A percentile compares a stretch with the other conserved stretches of the same genome.
Conservation (phyloP, 92 coral and sea anemone species). For the Parazoanthus atlanticus region DNA sequence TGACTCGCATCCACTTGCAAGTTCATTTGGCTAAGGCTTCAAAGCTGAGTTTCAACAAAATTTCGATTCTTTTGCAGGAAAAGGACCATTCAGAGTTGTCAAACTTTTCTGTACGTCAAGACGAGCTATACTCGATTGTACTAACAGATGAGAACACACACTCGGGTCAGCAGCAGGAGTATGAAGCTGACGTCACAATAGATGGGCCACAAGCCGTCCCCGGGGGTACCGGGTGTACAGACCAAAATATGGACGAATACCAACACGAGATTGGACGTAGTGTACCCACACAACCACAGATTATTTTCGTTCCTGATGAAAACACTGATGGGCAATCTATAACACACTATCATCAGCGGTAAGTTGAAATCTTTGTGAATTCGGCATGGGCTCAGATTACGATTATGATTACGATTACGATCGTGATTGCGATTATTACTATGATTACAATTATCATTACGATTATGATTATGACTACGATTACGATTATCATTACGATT, state of each 20-base stretch:
- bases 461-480: too few relatives aligned
- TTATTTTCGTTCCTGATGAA: constrained; percentile 11
- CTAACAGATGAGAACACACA: background rate
- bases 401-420: too few relatives aligned
- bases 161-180: background rate
- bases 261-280: background rate
- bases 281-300: background rate
- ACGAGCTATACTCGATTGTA: background rate
- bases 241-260: background rate
- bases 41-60: background rate
- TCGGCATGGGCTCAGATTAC: too few relatives aligned
- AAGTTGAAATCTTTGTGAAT: background rate
- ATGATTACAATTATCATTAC: too few relatives aligned
- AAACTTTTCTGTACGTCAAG: background rate
- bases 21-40: background rate
- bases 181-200: background rate
- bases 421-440: too few relatives aligned
- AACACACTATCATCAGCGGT: background rate
- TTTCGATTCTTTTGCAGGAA: background rate
- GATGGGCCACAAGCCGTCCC: constrained; percentile 28
- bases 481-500: too few relatives aligned
- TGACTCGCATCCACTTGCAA: background rate
- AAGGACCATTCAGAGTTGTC: background rate
- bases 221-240: background rate
- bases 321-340: background rate